Evolutionary conservation across 2,797 vertebrate genomes (phyloP).

Genomic region (Zalophus californianus): DNA sequence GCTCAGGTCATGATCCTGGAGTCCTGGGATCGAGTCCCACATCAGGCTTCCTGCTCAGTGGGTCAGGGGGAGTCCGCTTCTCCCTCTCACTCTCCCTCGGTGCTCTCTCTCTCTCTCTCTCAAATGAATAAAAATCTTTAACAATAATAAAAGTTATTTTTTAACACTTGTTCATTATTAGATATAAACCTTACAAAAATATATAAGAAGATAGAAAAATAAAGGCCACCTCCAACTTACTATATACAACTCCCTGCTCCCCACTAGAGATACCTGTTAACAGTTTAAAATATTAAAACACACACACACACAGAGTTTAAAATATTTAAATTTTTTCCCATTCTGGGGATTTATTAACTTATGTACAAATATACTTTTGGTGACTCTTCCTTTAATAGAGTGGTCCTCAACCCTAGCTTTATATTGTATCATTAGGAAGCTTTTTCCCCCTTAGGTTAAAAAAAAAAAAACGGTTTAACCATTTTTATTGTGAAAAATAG

Average conservation of each 20-base stretch:
- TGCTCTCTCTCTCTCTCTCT: not conserved
- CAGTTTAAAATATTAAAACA: not conserved
- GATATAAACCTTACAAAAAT: slow-evolving; percentile 3
- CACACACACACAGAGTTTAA: not conserved
- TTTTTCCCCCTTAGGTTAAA: slow-evolving; percentile 44
- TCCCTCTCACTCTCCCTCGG: not conserved
- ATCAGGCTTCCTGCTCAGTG: not conserved
- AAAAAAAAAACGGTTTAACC: slow-evolving; percentile 40
- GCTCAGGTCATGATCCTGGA: not conserved
- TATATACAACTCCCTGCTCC: not conserved
- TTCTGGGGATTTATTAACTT: slow-evolving; percentile 53
- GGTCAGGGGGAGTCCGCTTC: not conserved
- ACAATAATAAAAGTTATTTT: not conserved
- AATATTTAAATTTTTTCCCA: not conserved
- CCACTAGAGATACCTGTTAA: not conserved
- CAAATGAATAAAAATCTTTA: not conserved
- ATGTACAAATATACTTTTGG: slow-evolving; percentile 32
- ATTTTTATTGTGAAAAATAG: slow-evolving; percentile 58
- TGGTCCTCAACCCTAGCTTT: slow-evolving; percentile 16
- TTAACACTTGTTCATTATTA: slow-evolving; percentile 33
- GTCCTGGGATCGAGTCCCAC: not conserved
- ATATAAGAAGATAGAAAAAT: slow-evolving; percentile 49
- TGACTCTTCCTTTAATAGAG: slow-evolving; percentile 8
- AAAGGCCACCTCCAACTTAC: not conserved
- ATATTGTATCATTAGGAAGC: not conserved